Evolutionary conservation across 2,888 invertebrate genomes (phyloP).

Genomic region (Tipula lateralis): DNA sequence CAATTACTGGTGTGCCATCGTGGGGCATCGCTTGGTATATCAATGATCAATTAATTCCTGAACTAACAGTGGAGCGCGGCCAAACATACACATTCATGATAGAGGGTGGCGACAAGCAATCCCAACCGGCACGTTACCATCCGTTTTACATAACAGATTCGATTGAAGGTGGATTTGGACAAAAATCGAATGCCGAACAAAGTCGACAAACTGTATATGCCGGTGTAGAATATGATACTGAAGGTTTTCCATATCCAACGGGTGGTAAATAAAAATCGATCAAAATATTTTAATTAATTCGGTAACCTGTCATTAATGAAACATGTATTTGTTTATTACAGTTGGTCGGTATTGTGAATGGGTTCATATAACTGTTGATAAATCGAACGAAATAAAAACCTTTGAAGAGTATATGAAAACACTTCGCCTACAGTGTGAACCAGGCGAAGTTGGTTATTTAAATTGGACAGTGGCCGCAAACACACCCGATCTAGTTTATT

Average conservation of each 20-base stretch:
- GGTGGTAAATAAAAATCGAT: constrained; percentile 54
- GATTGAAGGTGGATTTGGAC: constrained; percentile 78
- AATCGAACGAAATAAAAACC: constrained; percentile 63
- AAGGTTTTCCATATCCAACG: constrained; percentile 74
- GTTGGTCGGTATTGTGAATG: constrained; percentile 85
- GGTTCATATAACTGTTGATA: constrained; percentile 73
- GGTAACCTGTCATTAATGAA: too few relatives aligned
- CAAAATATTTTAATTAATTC: background rate
- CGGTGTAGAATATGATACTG: constrained; percentile 69
- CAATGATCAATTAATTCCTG: constrained; percentile 84
- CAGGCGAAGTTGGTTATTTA: constrained; percentile 69
- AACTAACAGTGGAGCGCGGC: constrained; percentile 81
- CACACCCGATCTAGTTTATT: constrained; percentile 79
- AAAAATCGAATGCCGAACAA: constrained; percentile 66
- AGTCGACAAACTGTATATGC: constrained; percentile 71
- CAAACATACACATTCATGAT: constrained; percentile 79
- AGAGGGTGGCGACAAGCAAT: constrained; percentile 77
- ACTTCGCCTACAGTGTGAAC: constrained; percentile 67
- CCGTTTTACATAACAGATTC: constrained; percentile 89
- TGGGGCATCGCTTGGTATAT: constrained; percentile 94
- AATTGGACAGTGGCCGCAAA: constrained; percentile 82
- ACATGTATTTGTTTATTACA: constrained; percentile 40
- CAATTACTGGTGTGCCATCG: constrained; percentile 73
- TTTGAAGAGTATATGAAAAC: constrained; percentile 76
- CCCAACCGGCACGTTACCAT: constrained; percentile 80